phyloP scores from a whole-genome alignment of 2,113 vertebrate genomes.

The Stegastes partitus region DNA sequence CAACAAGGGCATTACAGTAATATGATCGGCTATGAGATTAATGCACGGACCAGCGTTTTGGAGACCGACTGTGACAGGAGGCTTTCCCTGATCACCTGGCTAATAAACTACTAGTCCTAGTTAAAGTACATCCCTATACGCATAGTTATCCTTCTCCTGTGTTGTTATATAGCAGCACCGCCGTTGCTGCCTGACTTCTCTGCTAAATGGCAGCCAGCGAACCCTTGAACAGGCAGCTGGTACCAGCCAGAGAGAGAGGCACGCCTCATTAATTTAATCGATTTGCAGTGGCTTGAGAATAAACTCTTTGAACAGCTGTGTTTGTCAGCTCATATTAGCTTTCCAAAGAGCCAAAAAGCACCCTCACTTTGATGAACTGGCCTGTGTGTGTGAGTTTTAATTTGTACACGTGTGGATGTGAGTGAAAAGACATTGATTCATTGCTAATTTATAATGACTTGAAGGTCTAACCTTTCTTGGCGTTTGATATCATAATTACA shows the following conservation, averaged over 20 bases:
- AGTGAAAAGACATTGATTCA: conserved; percentile 33
- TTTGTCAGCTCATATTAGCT: conserved; percentile 82
- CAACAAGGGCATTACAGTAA: too few species aligned
- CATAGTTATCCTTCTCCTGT: neutral
- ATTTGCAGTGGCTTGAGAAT: conserved; percentile 82
- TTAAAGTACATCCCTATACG: neutral
- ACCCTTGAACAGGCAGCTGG: conserved; percentile 78
- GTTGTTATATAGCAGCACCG: conserved; percentile 29
- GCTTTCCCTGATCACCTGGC: neutral
- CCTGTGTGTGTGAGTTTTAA: conserved; percentile 20
- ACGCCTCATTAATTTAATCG: conserved; percentile 85
- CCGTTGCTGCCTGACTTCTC: conserved; percentile 58
- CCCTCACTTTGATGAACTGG: conserved; percentile 51
- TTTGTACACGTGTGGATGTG: conserved; percentile 7
- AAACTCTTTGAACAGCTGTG: conserved; percentile 85
- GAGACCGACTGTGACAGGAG: too few species aligned
- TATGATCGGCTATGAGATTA: too few species aligned
- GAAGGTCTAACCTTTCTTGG: conserved; percentile 18
- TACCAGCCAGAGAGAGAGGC: conserved; percentile 73
- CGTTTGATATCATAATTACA: conserved; percentile 19
- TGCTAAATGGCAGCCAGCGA: conserved; percentile 78
- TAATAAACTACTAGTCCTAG: neutral
- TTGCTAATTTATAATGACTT: conserved; percentile 36
- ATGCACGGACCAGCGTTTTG: too few species aligned
- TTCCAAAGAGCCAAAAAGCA: conserved; percentile 71